Percentiles rank a stretch among this genome's conserved stretches.
Evolutionary conservation across 2,113 vertebrate genomes (phyloP).

Genomic region (Dipodomys spectabilis): DNA sequence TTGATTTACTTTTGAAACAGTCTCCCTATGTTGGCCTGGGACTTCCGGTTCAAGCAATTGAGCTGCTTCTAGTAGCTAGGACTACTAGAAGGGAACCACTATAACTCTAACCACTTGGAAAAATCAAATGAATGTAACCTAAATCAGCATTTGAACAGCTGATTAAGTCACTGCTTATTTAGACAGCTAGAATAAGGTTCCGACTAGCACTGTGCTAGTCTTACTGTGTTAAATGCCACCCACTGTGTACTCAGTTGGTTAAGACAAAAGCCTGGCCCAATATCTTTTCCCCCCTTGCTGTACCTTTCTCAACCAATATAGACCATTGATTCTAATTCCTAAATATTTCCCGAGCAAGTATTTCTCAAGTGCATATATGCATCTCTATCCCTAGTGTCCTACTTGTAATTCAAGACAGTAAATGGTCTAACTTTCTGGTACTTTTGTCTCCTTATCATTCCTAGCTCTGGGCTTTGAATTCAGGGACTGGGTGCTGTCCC

Average conservation of each 20-base stretch:
- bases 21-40: background rate
- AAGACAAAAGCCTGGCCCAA: too few relatives aligned
- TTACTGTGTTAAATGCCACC: too few relatives aligned
- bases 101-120: background rate
- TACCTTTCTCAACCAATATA: background rate
- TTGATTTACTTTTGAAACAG: background rate
- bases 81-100: background rate
- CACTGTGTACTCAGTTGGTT: too few relatives aligned
- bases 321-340: too few relatives aligned
- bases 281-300: background rate
- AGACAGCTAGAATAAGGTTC: slow-evolving; percentile 35
- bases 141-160: slow-evolving; percentile 21
- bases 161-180: slow-evolving; percentile 19
- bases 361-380: too few relatives aligned
- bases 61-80: background rate
- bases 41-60: background rate
- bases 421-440: too few relatives aligned
- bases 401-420: too few relatives aligned
- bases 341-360: too few relatives aligned
- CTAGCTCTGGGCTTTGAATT: too few relatives aligned
- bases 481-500: too few relatives aligned
- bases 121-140: slow-evolving; percentile 49
- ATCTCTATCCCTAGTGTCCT: too few relatives aligned
- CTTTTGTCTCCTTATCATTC: too few relatives aligned
- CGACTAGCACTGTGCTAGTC: background rate